phyloP scores from a whole-genome alignment of 2,888 invertebrate genomes.

The Boloria selene region DNA sequence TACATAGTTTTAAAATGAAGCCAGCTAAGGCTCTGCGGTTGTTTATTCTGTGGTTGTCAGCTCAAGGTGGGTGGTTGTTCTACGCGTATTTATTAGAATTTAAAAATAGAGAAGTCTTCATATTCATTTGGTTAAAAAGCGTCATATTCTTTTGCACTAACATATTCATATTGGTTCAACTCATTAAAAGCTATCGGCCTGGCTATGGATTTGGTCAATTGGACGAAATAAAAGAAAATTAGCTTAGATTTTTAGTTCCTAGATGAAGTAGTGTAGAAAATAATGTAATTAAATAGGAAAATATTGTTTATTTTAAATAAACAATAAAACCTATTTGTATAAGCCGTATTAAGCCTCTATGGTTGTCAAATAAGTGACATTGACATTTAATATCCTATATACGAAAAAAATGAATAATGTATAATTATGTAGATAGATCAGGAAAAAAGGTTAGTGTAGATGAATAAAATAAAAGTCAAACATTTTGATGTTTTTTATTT shows the following conservation, averaged over 20 bases:
- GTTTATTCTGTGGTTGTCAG: slow-evolving; percentile 83
- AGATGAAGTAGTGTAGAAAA: not conserved
- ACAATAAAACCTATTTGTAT: too few relatives aligned
- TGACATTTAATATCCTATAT: too few relatives aligned
- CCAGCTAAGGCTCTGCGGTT: slow-evolving; percentile 75
- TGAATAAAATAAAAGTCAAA: slow-evolving; percentile 41
- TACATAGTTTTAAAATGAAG: slow-evolving; percentile 86
- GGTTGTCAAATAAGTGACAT: too few relatives aligned
- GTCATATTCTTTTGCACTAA: slow-evolving; percentile 93
- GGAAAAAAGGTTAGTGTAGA: slow-evolving; percentile 1
- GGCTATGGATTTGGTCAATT: slow-evolving; percentile 60
- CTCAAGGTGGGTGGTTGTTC: slow-evolving; percentile 93
- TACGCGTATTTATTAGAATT: slow-evolving; percentile 97
- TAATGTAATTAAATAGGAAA: not conserved
- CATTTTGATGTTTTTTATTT: slow-evolving; percentile 27
- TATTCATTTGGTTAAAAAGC: slow-evolving; percentile 92
- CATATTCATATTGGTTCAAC: slow-evolving; percentile 84
- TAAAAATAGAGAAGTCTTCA: slow-evolving; percentile 90
- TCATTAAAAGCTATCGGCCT: slow-evolving; percentile 73
- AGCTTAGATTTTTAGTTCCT: not conserved
- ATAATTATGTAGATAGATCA: slow-evolving; percentile 16
- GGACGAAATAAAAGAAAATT: slow-evolving; percentile 9
- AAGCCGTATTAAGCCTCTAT: too few relatives aligned
- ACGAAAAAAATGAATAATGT: not conserved
- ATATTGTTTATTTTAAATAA: not conserved